Percentiles rank a stretch among this genome's conserved stretches.
phyloP scores from a whole-genome alignment of 2,888 invertebrate genomes.

The Cremastobaeus sp. region DNA sequence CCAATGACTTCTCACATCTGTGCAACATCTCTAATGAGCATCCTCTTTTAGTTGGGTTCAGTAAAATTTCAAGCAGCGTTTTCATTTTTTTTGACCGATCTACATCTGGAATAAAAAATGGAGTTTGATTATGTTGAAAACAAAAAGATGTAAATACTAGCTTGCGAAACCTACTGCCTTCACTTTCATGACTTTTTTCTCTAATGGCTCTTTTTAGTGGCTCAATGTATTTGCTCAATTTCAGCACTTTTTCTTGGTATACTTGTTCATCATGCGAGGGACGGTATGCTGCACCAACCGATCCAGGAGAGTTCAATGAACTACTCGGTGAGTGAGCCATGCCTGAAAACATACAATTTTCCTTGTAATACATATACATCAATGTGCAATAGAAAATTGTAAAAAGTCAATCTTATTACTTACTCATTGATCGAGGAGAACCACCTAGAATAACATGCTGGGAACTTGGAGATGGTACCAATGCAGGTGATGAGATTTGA shows the following conservation, averaged over 20 bases:
- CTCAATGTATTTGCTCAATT: conserved; percentile 95
- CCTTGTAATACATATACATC: background rate
- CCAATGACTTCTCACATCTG: conserved; percentile 95
- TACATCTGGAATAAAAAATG: conserved; percentile 81
- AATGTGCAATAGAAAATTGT: no score
- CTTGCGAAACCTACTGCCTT: conserved; percentile 80
- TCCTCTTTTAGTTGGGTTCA: conserved; percentile 91
- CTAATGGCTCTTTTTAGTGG: conserved; percentile 92
- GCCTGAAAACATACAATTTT: conserved; percentile 67
- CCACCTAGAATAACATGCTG: conserved; percentile 82
- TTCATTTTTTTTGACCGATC: conserved; percentile 97
- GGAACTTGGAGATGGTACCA: conserved; percentile 84
- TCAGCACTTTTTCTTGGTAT: conserved; percentile 94
- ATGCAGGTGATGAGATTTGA: conserved; percentile 84
- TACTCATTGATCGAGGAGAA: conserved; percentile 81
- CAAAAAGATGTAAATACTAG: background rate
- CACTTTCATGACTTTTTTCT: conserved; percentile 85
- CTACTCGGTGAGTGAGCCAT: conserved; percentile 90
- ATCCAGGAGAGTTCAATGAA: conserved; percentile 88
- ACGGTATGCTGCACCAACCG: conserved; percentile 81
- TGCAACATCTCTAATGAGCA: conserved; percentile 89
- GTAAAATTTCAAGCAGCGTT: conserved; percentile 92
- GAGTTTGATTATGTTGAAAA: background rate
- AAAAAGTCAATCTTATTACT: conserved; percentile 65
- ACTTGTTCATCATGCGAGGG: conserved; percentile 89